These are phyloP conservation scores for Andrena trimmerana DNA, from an alignment of 2,888 invertebrate genomes.

Conservation along the genomic window DNA sequence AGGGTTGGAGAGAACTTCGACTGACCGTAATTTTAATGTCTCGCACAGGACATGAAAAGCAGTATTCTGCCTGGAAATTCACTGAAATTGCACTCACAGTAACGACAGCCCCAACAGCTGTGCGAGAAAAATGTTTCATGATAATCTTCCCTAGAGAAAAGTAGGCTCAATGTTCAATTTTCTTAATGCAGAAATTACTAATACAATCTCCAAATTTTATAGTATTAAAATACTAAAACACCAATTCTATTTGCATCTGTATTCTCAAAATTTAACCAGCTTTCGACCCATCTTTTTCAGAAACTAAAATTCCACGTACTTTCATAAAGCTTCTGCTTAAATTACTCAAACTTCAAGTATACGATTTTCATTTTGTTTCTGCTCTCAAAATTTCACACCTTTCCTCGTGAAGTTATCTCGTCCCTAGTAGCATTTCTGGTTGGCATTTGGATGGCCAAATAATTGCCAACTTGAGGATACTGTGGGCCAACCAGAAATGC, in stretches of 20 bases:
- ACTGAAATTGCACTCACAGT: neutral
- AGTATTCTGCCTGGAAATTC: neutral
- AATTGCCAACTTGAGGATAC: too few species aligned
- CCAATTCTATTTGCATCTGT: neutral
- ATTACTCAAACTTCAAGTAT: neutral
- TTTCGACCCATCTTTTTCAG: too few species aligned
- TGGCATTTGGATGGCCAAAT: too few species aligned
- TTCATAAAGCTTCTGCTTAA: neutral
- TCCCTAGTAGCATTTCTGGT: too few species aligned
- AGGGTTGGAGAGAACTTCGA: neutral
- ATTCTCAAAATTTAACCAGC: too few species aligned
- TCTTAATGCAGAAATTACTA: too few species aligned
- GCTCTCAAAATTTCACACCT: neutral
- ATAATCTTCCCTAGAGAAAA: neutral
- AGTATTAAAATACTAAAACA: neutral
- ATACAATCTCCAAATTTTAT: too few species aligned
- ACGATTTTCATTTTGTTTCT: neutral
- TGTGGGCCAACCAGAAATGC: too few species aligned
- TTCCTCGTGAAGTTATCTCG: neutral
- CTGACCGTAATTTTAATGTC: slow-evolving; percentile 4
- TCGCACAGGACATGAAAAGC: neutral
- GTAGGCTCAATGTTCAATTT: neutral
- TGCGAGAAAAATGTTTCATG: neutral
- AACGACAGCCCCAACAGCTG: too few species aligned
- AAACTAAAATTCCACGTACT: too few species aligned